Percentiles rank a stretch among this genome's conserved stretches.
Conservation (phyloP, 2,888 invertebrate genomes). For the Masnerella sp. region DNA sequence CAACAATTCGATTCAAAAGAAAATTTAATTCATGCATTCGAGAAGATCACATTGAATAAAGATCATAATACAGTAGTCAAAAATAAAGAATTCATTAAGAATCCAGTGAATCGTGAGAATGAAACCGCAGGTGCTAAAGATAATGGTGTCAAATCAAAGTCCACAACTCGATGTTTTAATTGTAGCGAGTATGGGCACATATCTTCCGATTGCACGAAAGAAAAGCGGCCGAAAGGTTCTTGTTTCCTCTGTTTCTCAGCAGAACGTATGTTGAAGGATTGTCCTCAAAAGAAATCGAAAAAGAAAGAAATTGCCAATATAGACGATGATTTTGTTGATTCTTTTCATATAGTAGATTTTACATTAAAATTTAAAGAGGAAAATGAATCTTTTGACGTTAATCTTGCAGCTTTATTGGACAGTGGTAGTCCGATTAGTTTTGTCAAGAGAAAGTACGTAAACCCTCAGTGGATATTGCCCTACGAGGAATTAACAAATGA, state of each 20-base stretch:
- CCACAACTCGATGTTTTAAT: too few species aligned
- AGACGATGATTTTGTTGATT: conserved; percentile 23
- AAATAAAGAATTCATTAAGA: neutral
- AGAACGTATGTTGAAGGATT: too few species aligned
- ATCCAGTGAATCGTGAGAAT: neutral
- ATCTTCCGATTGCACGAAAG: too few species aligned
- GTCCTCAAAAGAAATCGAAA: neutral
- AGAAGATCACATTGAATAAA: conserved; percentile 11
- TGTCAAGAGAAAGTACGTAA: conserved; percentile 9
- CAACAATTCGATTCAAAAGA: conserved; percentile 12
- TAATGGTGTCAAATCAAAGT: too few species aligned
- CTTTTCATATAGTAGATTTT: neutral
- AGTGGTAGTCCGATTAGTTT: conserved; percentile 28
- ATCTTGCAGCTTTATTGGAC: conserved; percentile 13
- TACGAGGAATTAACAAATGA: neutral
- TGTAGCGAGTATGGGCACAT: too few species aligned
- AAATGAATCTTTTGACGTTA: conserved; percentile 6
- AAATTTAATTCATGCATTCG: conserved; percentile 5
- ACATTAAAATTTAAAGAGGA: conserved; percentile 4
- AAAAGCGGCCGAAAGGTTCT: too few species aligned
- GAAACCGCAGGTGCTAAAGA: too few species aligned
- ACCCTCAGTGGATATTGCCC: neutral
- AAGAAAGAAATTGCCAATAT: conserved; percentile 50
- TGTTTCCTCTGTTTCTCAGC: too few species aligned
- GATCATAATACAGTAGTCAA: neutral